phyloP scores from a whole-genome alignment of 2,113 vertebrate species.

The Gymnobelideus leadbeateri region DNA sequence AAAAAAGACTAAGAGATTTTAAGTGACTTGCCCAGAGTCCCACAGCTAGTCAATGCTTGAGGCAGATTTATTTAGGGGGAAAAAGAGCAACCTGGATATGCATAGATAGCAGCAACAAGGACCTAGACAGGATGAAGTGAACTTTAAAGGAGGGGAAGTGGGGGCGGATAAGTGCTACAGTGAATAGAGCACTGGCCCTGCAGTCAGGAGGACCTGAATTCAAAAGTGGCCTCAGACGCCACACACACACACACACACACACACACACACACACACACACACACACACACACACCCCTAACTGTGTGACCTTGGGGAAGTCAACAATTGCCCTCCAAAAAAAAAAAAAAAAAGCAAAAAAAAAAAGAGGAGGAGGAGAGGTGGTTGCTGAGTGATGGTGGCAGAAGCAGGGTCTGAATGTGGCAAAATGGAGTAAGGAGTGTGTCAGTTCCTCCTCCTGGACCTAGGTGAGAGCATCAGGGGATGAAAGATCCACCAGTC shows the following conservation, averaged over 20 bases:
- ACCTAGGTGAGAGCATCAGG: neutral
- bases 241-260: too few species aligned
- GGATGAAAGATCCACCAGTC: neutral
- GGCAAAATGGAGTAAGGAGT: neutral
- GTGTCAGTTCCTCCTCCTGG: neutral
- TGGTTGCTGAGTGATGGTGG: neutral
- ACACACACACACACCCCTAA: too few species aligned
- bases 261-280: too few species aligned
- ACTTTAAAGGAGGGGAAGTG: too few species aligned
- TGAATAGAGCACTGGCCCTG: too few species aligned
- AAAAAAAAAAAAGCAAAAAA: too few species aligned
- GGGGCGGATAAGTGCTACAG: too few species aligned
- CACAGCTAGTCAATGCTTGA: neutral
- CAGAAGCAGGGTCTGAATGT: neutral
- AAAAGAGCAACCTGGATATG: neutral
- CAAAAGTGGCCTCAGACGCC: too few species aligned
- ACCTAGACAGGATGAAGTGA: neutral
- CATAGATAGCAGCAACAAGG: neutral
- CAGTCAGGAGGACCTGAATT: too few species aligned
- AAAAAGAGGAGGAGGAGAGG: neutral
- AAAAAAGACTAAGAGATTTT: neutral
- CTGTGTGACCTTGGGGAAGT: too few species aligned
- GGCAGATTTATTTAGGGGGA: neutral
- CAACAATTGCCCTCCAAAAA: too few species aligned
- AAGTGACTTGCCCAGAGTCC: neutral